Conservation (phyloP, 2,888 invertebrate species). For the Leptinotarsa juncta region DNA sequence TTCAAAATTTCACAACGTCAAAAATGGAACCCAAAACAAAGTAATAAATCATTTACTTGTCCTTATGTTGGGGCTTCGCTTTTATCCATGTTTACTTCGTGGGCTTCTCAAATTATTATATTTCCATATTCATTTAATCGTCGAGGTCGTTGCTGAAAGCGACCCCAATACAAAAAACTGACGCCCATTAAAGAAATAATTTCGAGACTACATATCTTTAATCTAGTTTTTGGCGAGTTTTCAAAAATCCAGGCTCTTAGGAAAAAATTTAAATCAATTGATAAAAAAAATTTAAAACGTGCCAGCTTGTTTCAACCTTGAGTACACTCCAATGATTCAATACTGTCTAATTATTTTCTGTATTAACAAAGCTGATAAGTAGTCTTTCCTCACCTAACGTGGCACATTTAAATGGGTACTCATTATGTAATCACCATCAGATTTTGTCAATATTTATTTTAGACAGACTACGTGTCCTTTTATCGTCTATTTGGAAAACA, state of each 20-base stretch:
- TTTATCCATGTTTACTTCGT: background rate
- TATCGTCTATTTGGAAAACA: background rate
- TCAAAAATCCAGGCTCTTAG: no score
- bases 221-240: no score
- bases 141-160: background rate
- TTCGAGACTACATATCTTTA: no score
- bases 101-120: background rate
- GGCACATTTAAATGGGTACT: background rate
- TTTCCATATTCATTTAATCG: background rate
- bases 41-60: background rate
- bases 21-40: no score
- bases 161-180: background rate
- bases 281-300: background rate
- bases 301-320: background rate
- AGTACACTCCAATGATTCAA: background rate
- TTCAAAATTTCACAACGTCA: no score
- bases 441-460: constrained; percentile 16
- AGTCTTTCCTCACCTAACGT: background rate
- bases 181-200: no score
- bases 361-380: constrained; percentile 6
- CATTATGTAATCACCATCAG: constrained; percentile 7
- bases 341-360: constrained; percentile 1
- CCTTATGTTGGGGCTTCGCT: background rate
- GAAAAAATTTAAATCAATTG: no score
- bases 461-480: constrained; percentile 4